Evolutionary conservation across 2,888 invertebrate species (phyloP), one percentile per base, ranked within the genome.

Genomic region (Ethmia dodecea): DNA sequence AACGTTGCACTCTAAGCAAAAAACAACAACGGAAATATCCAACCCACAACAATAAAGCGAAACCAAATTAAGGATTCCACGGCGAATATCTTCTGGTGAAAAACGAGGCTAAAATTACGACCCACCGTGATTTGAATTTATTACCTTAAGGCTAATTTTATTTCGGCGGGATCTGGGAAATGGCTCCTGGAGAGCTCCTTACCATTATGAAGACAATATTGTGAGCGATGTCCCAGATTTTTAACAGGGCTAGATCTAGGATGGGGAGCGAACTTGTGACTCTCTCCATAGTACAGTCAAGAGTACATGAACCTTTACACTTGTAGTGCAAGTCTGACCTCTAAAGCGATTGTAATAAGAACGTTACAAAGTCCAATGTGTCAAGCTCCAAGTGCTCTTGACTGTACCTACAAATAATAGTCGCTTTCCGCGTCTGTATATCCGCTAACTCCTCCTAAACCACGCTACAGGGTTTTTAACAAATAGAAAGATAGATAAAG

Each of bases 81-180:
- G 55, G 68, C 59, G 69, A 78, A 78, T 77, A 74, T 79, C 71
- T 74, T 60, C 61, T 67, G 63, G 73, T 64, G 70, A 71, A 79
- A 75, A 78, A 79, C 71, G 70, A 73, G 72, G 68, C 69, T 62
- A 63, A 71, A 80, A 80, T 78, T 78, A 76, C 71, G 67, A 63
- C 62, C 62, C 55, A 67, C 61, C 75, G 78, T 81, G 81, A 84
- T 84, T 83, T 80, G 80, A 80, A 83, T 81, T 81, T 80, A 81
- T 80, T 79, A 73, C 77, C 65, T 66, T 54, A 61, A 70, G 71
- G 75, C 76, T 81, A 79, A 81, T 81, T 80, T 81, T 79, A 77
- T 80, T 81, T 79, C 61, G 58, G 60, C 49, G 59, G 55, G 60
- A 55, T 63, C 49, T 52, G 53, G 60, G 59, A 65, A 70, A 63